Percentiles rank a stretch among this genome's conserved stretches.
Conservation (phyloP, 2,797 vertebrate species). For the Menidia menidia region DNA sequence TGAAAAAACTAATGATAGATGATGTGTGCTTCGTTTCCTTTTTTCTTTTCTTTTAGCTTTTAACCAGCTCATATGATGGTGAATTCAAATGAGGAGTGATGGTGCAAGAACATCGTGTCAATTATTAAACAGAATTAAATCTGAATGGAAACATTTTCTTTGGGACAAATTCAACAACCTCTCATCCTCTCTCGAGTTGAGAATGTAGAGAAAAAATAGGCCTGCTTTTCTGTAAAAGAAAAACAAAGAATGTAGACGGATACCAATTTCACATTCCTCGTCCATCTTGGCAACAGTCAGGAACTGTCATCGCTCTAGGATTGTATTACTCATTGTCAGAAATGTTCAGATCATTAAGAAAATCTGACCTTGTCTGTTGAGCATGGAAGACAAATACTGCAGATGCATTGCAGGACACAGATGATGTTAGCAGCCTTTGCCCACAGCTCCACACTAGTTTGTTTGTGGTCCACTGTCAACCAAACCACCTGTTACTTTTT, state of each 20-base stretch:
- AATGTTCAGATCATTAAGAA: conserved; percentile 29
- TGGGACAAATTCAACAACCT: background rate
- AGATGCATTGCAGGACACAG: conserved; percentile 17
- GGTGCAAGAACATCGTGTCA: background rate
- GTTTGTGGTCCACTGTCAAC: too few species aligned
- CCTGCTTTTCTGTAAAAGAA: conserved; percentile 17
- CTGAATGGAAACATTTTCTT: background rate
- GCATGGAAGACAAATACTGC: conserved; percentile 3
- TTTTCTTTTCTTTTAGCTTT: background rate
- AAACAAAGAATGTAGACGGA: background rate
- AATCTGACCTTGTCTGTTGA: conserved; percentile 27
- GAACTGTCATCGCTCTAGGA: background rate
- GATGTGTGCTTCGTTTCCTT: too few species aligned
- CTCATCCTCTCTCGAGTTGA: background rate
- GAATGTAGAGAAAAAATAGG: background rate
- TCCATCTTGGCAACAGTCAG: background rate
- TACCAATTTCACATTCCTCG: conserved; percentile 35
- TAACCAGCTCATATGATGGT: background rate
- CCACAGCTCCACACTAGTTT: too few species aligned
- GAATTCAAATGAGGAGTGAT: background rate
- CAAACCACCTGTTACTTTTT: too few species aligned
- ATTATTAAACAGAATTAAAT: background rate
- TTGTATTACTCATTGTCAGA: conserved; percentile 38
- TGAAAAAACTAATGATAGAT: too few species aligned
- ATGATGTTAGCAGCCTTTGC: background rate